Evolutionary conservation across 2,797 vertebrate genomes (phyloP).

Genomic region (Numenius phaeopus): DNA sequence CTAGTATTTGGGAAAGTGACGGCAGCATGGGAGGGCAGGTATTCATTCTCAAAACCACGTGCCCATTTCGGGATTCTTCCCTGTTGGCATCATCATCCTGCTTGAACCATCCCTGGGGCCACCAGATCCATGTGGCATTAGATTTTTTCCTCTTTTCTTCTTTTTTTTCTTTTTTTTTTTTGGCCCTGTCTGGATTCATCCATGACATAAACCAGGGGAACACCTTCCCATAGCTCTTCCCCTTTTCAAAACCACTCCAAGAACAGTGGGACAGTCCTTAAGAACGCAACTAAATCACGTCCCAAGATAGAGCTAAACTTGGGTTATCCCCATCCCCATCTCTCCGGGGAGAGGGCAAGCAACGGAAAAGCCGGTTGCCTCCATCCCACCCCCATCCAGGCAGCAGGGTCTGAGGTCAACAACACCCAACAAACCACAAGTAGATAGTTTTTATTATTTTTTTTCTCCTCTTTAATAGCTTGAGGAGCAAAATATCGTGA

Average conservation of each 20-base stretch:
- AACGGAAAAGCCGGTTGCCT: background rate
- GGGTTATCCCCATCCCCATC: fast-evolving
- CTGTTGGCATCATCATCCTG: background rate
- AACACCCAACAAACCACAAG: background rate
- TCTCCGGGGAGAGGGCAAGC: background rate
- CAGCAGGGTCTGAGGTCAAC: background rate
- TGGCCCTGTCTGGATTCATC: background rate
- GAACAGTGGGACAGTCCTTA: background rate
- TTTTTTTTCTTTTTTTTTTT: background rate
- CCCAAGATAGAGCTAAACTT: background rate
- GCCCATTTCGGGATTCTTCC: background rate
- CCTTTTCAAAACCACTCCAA: background rate
- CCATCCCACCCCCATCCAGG: background rate
- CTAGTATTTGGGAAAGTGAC: background rate
- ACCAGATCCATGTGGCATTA: fast-evolving
- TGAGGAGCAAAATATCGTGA: fast-evolving
- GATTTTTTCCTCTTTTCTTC: background rate
- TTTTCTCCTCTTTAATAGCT: background rate
- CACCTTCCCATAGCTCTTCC: background rate
- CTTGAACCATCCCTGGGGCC: background rate
- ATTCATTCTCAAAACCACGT: background rate
- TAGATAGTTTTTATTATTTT: background rate
- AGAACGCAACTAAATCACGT: background rate
- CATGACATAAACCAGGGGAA: background rate
- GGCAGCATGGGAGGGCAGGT: background rate